These are phyloP conservation scores for Eumacrocentrus americanus DNA, from an alignment of 2,888 invertebrate species.

Conservation along the genomic window DNA sequence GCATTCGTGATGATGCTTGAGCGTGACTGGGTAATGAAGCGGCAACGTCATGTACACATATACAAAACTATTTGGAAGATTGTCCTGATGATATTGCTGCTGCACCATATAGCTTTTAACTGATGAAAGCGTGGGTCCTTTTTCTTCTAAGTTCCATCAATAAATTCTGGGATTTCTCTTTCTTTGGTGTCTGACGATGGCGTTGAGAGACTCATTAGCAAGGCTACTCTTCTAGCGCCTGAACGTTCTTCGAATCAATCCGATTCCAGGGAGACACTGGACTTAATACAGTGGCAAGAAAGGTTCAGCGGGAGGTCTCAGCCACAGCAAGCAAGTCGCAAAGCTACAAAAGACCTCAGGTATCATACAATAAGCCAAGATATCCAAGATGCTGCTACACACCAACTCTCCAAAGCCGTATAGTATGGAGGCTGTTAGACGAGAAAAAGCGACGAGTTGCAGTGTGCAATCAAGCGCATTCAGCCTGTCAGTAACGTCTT, in stretches of 20 bases:
- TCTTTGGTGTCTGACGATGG: background rate
- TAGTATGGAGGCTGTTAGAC: background rate
- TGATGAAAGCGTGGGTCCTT: too few relatives aligned
- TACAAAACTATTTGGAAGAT: conserved; percentile 1
- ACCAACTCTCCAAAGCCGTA: background rate
- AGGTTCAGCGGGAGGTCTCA: conserved; percentile 14
- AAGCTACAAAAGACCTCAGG: background rate
- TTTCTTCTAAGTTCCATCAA: background rate
- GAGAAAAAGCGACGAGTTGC: conserved; percentile 21
- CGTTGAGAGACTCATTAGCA: conserved; percentile 4
- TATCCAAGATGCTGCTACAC: background rate
- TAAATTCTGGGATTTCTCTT: background rate
- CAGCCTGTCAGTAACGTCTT: conserved; percentile 39
- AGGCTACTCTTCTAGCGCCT: background rate
- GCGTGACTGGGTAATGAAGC: conserved; percentile 40
- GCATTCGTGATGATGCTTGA: conserved; percentile 47
- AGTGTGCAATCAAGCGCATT: conserved; percentile 44
- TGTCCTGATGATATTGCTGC: background rate
- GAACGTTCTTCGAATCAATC: background rate
- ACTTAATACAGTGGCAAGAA: background rate
- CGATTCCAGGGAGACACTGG: background rate
- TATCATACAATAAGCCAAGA: conserved; percentile 9
- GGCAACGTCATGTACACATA: background rate
- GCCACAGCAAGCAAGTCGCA: background rate
- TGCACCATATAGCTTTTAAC: background rate